These are phyloP conservation scores for Aelia acuminata DNA, from an alignment of 2,888 invertebrate genomes.

Conservation along the genomic window DNA sequence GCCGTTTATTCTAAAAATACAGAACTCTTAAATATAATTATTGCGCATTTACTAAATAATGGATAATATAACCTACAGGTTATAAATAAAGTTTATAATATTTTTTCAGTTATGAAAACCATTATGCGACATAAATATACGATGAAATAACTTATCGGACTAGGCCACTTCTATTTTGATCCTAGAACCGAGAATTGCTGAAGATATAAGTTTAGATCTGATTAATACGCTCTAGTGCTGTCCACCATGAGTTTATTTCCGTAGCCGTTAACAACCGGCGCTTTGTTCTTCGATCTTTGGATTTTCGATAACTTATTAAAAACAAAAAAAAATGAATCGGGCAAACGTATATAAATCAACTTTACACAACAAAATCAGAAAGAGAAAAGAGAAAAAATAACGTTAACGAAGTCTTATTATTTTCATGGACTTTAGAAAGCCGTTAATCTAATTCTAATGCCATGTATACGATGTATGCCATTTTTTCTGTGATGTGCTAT, in stretches of 20 bases:
- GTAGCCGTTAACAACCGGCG: not conserved
- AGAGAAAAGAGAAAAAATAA: too few relatives aligned
- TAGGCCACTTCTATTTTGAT: constrained; percentile 20
- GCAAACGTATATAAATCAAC: too few relatives aligned
- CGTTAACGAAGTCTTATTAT: too few relatives aligned
- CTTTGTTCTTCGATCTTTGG: constrained; percentile 1
- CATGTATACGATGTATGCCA: too few relatives aligned
- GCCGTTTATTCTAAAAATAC: too few relatives aligned
- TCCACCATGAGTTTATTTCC: not conserved
- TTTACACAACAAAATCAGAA: too few relatives aligned
- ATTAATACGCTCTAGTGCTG: not conserved
- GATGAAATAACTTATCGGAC: not conserved
- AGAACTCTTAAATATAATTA: too few relatives aligned
- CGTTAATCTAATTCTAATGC: too few relatives aligned
- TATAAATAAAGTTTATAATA: not conserved
- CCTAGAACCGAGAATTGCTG: constrained; percentile 16
- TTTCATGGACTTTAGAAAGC: too few relatives aligned
- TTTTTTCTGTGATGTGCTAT: too few relatives aligned
- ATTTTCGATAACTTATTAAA: not conserved
- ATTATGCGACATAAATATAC: not conserved
- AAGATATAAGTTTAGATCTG: constrained; percentile 42
- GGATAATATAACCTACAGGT: not conserved
- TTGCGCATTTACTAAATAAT: too few relatives aligned
- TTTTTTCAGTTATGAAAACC: not conserved
- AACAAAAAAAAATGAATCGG: not conserved